Conservation (phyloP, 2,888 invertebrate genomes). For the Acrocyrtus sp. region DNA sequence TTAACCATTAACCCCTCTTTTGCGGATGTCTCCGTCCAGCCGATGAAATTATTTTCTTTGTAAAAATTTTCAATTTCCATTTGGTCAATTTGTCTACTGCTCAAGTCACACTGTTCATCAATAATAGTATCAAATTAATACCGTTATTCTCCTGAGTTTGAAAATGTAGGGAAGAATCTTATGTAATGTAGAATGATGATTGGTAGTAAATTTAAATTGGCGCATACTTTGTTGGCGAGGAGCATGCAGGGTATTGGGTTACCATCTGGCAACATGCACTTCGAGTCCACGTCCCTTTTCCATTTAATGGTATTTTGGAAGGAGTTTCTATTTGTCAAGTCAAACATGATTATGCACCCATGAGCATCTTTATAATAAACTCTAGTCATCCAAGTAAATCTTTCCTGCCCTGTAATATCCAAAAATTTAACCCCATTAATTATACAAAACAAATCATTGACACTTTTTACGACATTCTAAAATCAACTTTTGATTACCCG, state of each 20-base stretch:
- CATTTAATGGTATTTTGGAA: conserved; percentile 72
- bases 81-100: conserved; percentile 69
- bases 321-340: conserved; percentile 70
- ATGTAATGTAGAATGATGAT: too few relatives aligned
- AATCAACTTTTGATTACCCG: conserved; percentile 65
- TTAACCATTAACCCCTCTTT: conserved; percentile 72
- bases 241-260: conserved; percentile 71
- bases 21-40: conserved; percentile 73
- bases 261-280: conserved; percentile 70
- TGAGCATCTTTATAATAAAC: conserved; percentile 73
- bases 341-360: conserved; percentile 71
- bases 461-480: not conserved
- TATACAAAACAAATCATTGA: too few relatives aligned
- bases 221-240: conserved; percentile 71
- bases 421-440: conserved; percentile 14
- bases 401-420: conserved; percentile 69
- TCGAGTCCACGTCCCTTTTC: conserved; percentile 72
- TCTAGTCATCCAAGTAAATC: conserved; percentile 73
- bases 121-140: conserved; percentile 4
- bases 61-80: conserved; percentile 71
- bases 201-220: too few relatives aligned
- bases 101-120: conserved; percentile 69
- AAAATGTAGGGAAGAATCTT: too few relatives aligned
- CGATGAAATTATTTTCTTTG: conserved; percentile 70
- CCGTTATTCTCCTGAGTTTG: too few relatives aligned